phyloP scores from a whole-genome alignment of 2,797 vertebrate genomes.

The Pantherophis alleghaniensis region DNA sequence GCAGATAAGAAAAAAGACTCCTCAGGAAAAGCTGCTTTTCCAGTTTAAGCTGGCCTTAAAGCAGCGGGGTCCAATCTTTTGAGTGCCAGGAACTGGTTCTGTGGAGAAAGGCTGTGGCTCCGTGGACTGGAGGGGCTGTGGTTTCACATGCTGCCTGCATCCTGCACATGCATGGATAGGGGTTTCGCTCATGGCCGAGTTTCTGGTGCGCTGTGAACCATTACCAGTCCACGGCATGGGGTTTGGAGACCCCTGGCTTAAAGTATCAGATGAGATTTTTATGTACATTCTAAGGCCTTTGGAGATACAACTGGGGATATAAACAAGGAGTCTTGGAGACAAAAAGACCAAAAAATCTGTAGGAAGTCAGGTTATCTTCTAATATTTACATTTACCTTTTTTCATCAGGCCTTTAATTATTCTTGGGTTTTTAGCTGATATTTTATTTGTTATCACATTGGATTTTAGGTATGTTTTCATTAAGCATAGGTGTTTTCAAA shows the following conservation, averaged over 20 bases:
- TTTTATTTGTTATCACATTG: background rate
- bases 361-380: background rate
- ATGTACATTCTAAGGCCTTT: background rate
- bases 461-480: background rate
- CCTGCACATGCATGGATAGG: background rate
- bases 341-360: background rate
- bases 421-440: background rate
- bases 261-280: background rate
- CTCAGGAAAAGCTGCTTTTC: background rate
- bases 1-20: background rate
- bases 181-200: background rate
- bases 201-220: background rate
- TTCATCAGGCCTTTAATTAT: background rate
- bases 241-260: background rate
- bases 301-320: background rate
- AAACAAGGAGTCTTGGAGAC: background rate
- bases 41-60: too few relatives aligned
- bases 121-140: background rate
- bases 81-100: background rate
- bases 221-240: rapidly evolving
- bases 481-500: background rate
- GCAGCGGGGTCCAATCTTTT: background rate
- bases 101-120: background rate
- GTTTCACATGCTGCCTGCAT: background rate
- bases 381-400: background rate